These are phyloP conservation scores for Clepsis dumicolana DNA, from an alignment of 2,888 invertebrate genomes.

Conservation along the genomic window DNA sequence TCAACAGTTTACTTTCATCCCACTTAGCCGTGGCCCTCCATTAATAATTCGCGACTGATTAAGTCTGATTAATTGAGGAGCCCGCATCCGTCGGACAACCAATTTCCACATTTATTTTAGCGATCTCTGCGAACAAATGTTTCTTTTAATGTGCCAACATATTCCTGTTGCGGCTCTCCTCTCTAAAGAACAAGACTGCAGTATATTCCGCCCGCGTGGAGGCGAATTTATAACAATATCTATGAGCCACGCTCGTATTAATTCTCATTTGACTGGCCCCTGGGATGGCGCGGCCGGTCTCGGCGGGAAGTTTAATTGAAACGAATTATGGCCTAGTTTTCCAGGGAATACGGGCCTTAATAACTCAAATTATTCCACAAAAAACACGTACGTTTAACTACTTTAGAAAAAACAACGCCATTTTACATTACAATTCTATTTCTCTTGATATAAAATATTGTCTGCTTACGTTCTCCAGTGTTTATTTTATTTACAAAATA, in stretches of 20 bases:
- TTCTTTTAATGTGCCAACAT: background rate
- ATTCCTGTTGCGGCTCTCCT: background rate
- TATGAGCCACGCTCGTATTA: constrained; percentile 33
- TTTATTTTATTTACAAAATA: background rate
- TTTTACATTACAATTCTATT: background rate
- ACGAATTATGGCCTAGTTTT: constrained; percentile 41
- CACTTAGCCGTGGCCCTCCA: constrained; percentile 38
- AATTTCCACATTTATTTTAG: constrained; percentile 22
- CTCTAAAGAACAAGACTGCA: constrained; percentile 24
- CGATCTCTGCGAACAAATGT: constrained; percentile 5
- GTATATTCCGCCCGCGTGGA: background rate
- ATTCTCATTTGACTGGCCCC: constrained; percentile 38
- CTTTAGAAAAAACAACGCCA: background rate
- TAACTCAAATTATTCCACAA: background rate
- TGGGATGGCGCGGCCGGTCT: constrained; percentile 2
- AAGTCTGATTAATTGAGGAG: constrained; percentile 36
- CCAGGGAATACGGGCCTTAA: constrained; percentile 19
- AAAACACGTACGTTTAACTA: background rate
- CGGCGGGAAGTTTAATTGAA: constrained; percentile 38
- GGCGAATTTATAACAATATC: constrained; percentile 39
- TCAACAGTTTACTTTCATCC: constrained; percentile 33
- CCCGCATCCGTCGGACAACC: constrained; percentile 36
- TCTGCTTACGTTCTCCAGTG: background rate
- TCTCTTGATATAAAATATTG: background rate
- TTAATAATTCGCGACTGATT: constrained; percentile 43